Conservation (phyloP, 2,888 invertebrate genomes). For the Coleophora deauratella region DNA sequence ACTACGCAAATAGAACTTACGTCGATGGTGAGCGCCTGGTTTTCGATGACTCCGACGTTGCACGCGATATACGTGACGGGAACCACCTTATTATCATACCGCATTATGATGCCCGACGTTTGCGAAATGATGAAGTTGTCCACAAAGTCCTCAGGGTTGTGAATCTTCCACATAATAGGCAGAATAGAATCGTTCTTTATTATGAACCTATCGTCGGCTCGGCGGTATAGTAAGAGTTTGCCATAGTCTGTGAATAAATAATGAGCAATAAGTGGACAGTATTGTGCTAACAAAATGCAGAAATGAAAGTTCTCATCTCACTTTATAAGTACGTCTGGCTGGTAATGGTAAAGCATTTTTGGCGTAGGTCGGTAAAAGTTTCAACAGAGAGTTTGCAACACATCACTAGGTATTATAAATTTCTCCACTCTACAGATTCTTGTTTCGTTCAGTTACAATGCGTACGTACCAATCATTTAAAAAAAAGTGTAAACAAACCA, state of each 20-base stretch:
- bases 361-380: too few species aligned
- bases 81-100: constrained; percentile 61
- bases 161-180: constrained; percentile 71
- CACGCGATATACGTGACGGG: constrained; percentile 65
- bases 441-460: too few species aligned
- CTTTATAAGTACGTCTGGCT: not conserved
- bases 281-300: not conserved
- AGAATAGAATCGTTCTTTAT: constrained; percentile 73
- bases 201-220: constrained; percentile 59
- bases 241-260: constrained; percentile 53
- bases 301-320: not conserved
- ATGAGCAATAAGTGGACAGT: too few species aligned
- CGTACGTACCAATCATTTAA: too few species aligned
- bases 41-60: constrained; percentile 47
- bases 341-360: not conserved
- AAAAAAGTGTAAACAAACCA: too few species aligned
- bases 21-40: constrained; percentile 51
- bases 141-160: constrained; percentile 44
- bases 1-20: too few species aligned
- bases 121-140: constrained; percentile 63
- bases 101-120: constrained; percentile 49
- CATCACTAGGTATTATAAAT: too few species aligned
- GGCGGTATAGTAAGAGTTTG: constrained; percentile 66
- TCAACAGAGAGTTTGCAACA: too few species aligned
- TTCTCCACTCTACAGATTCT: too few species aligned